Conservation (phyloP, 1,140 invertebrate genomes). For the Drosophila persimilis region DNA sequence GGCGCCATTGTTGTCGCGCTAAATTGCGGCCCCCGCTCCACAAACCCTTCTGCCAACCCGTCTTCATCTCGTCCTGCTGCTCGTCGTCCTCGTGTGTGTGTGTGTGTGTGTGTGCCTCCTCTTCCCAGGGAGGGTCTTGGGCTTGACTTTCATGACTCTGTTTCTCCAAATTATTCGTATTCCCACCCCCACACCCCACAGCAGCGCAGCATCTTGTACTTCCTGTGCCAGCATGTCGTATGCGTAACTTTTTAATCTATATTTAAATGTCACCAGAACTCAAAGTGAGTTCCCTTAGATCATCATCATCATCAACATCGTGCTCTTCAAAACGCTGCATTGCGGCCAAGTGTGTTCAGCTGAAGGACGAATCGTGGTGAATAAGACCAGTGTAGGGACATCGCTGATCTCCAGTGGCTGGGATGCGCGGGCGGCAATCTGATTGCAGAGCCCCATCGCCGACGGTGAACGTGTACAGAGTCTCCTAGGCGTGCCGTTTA, state of each 20-base stretch:
- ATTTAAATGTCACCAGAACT: constrained; percentile 64
- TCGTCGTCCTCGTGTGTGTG: not conserved
- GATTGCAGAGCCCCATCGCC: too few species aligned
- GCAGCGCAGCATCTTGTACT: too few species aligned
- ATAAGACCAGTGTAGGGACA: too few species aligned
- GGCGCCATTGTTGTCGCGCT: constrained; percentile 62
- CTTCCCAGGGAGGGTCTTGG: not conserved
- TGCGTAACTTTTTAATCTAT: constrained; percentile 76
- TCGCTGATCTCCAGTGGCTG: too few species aligned
- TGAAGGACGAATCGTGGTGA: too few species aligned
- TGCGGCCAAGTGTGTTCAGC: too few species aligned
- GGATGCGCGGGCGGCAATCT: too few species aligned
- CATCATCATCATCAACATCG: too few species aligned
- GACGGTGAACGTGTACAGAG: too few species aligned
- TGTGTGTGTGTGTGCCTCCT: not conserved
- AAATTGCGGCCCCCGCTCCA: constrained; percentile 40
- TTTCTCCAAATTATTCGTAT: constrained; percentile 6
- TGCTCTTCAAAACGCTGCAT: too few species aligned
- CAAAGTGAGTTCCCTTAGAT: not conserved
- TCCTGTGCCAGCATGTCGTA: constrained; percentile 25
- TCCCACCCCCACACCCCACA: not conserved
- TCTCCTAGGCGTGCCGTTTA: too few species aligned
- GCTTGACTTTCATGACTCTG: constrained; percentile 35
- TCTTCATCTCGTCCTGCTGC: not conserved
- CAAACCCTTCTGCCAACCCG: not conserved